Percentiles rank a stretch among this genome's conserved stretches.
These are phyloP conservation scores for Griposia aprilina DNA, from an alignment of 2,888 invertebrate species.

Conservation along the genomic window DNA sequence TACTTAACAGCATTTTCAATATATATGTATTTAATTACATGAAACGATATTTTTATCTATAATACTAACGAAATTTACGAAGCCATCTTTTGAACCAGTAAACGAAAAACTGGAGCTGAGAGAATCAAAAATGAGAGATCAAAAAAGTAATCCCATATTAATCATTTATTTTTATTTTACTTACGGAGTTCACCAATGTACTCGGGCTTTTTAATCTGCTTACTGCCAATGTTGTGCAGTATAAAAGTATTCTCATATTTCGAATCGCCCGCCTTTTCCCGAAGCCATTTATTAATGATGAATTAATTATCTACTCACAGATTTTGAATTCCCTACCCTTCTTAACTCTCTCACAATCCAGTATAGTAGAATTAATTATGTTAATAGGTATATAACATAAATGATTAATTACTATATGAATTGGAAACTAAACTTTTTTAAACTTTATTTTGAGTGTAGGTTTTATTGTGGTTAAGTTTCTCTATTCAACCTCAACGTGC, in stretches of 20 bases:
- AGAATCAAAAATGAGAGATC: too few species aligned
- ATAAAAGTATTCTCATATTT: conserved; percentile 59
- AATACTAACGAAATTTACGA: background rate
- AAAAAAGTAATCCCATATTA: too few species aligned
- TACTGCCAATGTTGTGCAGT: conserved; percentile 66
- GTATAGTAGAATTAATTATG: background rate
- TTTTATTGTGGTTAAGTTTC: too few species aligned
- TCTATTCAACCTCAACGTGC: too few species aligned
- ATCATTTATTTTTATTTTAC: conserved; percentile 21
- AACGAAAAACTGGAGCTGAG: background rate
- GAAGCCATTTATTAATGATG: background rate
- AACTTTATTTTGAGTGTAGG: too few species aligned
- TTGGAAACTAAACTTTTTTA: too few species aligned
- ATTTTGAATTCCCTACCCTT: background rate
- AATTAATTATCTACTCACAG: background rate
- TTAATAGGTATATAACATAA: too few species aligned
- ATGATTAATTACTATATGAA: too few species aligned
- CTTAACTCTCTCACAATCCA: background rate
- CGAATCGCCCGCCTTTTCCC: conserved; percentile 1
- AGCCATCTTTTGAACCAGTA: background rate
- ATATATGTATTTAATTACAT: background rate
- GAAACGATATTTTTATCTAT: background rate
- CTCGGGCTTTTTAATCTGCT: conserved; percentile 62
- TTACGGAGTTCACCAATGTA: conserved; percentile 70
- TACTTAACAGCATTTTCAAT: background rate